Base-by-base conservation (phyloP, 2,888 invertebrate species). In the Chromoteleia sp. region DNA sequence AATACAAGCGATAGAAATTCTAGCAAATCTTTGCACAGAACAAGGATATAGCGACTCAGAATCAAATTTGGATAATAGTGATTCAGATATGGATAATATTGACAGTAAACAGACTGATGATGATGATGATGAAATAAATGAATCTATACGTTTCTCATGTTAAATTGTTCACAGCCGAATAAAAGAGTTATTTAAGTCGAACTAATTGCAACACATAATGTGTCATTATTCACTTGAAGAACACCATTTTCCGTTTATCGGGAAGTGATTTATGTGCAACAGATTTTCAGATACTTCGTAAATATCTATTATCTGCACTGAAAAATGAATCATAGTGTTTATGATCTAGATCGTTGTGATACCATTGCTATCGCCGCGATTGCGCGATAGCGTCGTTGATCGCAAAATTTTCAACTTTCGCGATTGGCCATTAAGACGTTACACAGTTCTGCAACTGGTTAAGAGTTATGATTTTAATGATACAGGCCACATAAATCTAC, bases 11-110 rank as follows among this genome's bases (percentile, higher is more conserved):
- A 91, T 96, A 45, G 96, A 96, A 92, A 94, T 95, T 79, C 91
- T 96, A 70, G 94, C 96, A 19, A 96, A 96, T 90, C 92, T 96
- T 61, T 95, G 95, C 87, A 94, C 95, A 30, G 95, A 95, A 88
- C 67, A 84, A 12, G 87, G 87, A 5, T 3, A 8, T 6, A 81
- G 81, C 67, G 93, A 93, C 33, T 92, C 92, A 10, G 89, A 92
- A n/a, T 89, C 88, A 52, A 92, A 92, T 25, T 70, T 85, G 14
- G 91, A 91, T n/a, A 87, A 92, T 67, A 93, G 92, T 52, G 93
- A 92, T 79, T 91, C 91, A 74, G 92, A 78, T 45, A 85, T 86
- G 25, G 88, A 89, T 21, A 86, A 92, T 41, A 92, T 90, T 7
- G 29, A 41, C 2, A 50, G 73, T 82, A 10, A 84, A 83, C 58